phyloP scores from a whole-genome alignment of 2,113 vertebrate species.

The Chrysemys picta region DNA sequence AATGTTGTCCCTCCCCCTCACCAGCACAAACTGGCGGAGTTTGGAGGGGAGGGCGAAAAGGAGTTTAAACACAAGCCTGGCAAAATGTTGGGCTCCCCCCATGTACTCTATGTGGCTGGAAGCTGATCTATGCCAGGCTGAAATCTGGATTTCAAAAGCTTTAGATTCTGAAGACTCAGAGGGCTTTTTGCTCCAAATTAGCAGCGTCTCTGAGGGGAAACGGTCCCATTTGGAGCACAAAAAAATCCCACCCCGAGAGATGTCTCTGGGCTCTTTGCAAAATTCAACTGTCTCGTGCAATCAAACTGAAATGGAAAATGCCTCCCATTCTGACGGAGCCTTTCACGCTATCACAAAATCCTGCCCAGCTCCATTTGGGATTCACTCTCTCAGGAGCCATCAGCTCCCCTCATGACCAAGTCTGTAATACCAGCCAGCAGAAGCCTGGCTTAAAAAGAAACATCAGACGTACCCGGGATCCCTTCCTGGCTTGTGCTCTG shows the following conservation, averaged over 20 bases:
- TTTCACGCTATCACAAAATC: no score
- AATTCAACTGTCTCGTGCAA: no score
- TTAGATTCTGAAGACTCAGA: neutral
- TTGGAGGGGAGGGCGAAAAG: neutral
- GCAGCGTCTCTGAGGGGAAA: neutral
- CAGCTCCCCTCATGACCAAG: no score
- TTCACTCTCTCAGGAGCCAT: no score
- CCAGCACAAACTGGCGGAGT: neutral
- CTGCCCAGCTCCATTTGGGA: no score
- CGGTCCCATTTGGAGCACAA: no score
- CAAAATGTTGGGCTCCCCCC: neutral
- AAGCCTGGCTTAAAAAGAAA: neutral
- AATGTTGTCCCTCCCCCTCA: neutral
- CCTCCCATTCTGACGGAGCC: no score
- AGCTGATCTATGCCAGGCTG: neutral
- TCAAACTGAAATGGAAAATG: no score
- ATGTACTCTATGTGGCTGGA: neutral
- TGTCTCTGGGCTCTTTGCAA: no score
- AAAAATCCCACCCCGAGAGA: no score
- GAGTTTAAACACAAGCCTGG: neutral
- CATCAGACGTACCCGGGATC: neutral
- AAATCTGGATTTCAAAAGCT: neutral
- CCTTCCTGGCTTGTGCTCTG: neutral
- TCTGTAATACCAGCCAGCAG: neutral
- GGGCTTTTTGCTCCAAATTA: neutral